A percentile compares a stretch with the other conserved stretches of the same genome.
Evolutionary conservation across 2,113 vertebrate genomes (phyloP).

Genomic region (Leptodactylus fuscus): DNA sequence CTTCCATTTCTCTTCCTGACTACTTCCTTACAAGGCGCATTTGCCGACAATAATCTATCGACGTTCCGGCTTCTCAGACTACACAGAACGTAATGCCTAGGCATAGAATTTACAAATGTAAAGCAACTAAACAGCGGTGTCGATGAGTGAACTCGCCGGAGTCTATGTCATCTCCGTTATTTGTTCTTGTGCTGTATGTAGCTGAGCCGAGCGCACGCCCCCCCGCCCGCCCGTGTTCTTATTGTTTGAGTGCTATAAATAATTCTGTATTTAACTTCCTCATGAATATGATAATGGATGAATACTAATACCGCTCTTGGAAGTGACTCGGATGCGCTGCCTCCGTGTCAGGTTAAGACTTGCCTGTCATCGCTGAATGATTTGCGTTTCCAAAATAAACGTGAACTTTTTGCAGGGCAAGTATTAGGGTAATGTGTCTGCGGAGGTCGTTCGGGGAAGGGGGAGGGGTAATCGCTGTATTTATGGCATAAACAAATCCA

Average conservation of each 20-base stretch:
- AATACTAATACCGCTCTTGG: neutral
- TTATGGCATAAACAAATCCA: no score
- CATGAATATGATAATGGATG: constrained; percentile 16
- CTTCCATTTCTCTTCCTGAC: constrained; percentile 1
- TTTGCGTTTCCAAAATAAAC: neutral
- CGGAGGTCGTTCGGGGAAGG: no score
- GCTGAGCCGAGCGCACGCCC: neutral
- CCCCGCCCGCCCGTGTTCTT: neutral
- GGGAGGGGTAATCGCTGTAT: no score
- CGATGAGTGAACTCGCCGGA: neutral
- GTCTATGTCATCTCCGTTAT: neutral
- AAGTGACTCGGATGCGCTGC: neutral
- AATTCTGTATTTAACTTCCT: constrained; percentile 20
- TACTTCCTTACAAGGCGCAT: neutral
- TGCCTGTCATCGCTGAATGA: neutral
- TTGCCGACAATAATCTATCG: constrained; percentile 12
- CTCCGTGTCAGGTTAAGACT: neutral
- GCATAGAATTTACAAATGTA: neutral
- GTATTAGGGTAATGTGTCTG: no score
- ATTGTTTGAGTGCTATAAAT: neutral
- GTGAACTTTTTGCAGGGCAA: no score
- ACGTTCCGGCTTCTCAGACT: neutral
- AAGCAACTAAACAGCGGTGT: neutral
- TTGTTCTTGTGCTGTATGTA: neutral
- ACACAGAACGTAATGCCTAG: neutral